Evolutionary conservation across 2,888 invertebrate genomes (phyloP), one percentile per base, ranked within the genome.

Genomic region (Oscheius sp.): DNA sequence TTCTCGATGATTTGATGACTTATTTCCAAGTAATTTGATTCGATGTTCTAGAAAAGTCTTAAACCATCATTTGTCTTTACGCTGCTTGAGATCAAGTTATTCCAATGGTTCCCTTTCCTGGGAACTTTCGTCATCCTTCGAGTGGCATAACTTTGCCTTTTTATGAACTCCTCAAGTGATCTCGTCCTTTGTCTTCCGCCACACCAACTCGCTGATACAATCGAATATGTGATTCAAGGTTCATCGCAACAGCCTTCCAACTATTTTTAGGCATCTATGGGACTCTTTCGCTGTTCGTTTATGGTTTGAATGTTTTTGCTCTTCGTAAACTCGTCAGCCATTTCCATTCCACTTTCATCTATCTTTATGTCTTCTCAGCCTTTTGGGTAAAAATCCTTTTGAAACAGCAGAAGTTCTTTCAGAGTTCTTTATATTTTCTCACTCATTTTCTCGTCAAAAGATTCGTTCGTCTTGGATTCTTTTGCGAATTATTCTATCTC

Each of bases 371-470:
- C 2, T 58, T 63, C 42, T 67, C 66, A 45, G 71, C 74, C 0
- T 39, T 46, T 5, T 23, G 70, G 31, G 74, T 74, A 39, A 69
- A 65, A 42, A 17, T 33, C 20, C 20, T 52, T 4, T n/a, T n/a
- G n/a, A n/a, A n/a, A n/a, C n/a, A n/a, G n/a, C n/a, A n/a, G n/a
- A n/a, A 53, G 3, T 33, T 33, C 5, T 64, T 73, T 15, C 68
- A 75, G 75, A 75, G 75, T 50, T 20, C 70, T 3, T 31, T 66
- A 17, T 75, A 72, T 39, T 75, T 75, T 31, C 48, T 75, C 27
- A 64, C 67, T 20, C 75, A 75, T 37, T 75, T 15, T 31, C 15
- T 63, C 12, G 72, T 72, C 42, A 61, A 72, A 2, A 50, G 75
- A 27, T 71, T 67, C 23, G 50, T 75, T 29, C 68, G 72, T 39